Evolutionary conservation across 2,888 invertebrate species (phyloP).

Genomic region (Mimachlamys varia): DNA sequence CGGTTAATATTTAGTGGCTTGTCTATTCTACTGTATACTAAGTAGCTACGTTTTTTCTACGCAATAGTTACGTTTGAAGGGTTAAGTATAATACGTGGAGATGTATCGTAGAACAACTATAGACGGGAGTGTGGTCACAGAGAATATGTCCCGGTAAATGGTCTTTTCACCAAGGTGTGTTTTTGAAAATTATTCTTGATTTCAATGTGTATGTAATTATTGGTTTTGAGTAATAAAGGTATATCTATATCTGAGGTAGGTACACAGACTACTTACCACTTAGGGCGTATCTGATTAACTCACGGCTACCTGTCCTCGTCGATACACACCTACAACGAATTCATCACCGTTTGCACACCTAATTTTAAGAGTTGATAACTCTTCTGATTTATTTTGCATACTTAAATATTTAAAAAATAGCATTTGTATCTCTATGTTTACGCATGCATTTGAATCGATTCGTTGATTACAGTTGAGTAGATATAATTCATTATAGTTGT

Average conservation of each 20-base stretch:
- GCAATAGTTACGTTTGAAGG: neutral
- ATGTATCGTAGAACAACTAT: neutral
- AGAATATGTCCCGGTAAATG: neutral
- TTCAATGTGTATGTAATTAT: neutral
- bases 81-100: neutral
- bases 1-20: neutral
- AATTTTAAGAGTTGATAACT: neutral
- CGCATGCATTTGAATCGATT: neutral
- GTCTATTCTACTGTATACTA: neutral
- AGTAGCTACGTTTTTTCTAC: constrained; percentile 14
- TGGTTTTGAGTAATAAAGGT: neutral
- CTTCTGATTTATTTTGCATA: neutral
- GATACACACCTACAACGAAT: no score
- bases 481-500: neutral
- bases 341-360: neutral
- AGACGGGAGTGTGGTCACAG: neutral
- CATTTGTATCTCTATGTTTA: neutral
- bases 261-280: neutral
- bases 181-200: neutral
- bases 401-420: neutral
- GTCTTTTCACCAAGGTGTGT: constrained; percentile 17
- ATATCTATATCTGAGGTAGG: neutral
- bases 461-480: neutral
- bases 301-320: neutral
- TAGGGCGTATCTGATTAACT: neutral